These are phyloP conservation scores for Spea hammondii DNA, from an alignment of 2,797 vertebrate species.

Conservation along the genomic window DNA sequence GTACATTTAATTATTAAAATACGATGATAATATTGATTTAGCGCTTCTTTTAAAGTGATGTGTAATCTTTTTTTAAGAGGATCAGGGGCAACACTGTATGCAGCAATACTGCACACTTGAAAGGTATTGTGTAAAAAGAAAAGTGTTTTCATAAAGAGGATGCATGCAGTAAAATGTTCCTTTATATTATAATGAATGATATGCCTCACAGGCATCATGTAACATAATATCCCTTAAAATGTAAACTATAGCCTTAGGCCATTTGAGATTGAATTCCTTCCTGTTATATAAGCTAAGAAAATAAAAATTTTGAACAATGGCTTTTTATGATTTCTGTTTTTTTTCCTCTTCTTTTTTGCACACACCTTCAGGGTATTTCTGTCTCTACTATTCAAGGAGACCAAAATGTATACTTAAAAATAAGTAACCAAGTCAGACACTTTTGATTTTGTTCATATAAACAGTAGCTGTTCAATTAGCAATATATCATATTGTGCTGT, in stretches of 20 bases:
- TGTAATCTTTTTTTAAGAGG: no score
- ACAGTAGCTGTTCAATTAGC: no score
- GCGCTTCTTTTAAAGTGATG: no score
- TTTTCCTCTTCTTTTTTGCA: neutral
- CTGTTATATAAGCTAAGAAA: slow-evolving; percentile 24
- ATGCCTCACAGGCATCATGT: neutral
- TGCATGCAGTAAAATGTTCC: neutral
- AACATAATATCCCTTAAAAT: slow-evolving; percentile 27
- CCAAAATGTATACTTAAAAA: slow-evolving; percentile 12
- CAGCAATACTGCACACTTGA: no score
- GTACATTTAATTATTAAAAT: no score
- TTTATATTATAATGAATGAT: neutral
- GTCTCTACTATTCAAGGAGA: slow-evolving; percentile 22
- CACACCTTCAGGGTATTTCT: slow-evolving; percentile 13
- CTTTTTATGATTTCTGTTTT: slow-evolving; percentile 4
- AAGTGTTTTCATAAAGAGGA: no score
- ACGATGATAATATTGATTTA: no score
- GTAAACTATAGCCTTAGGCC: slow-evolving; percentile 25
- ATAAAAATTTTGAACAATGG: slow-evolving; percentile 27
- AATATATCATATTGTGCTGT: no score
- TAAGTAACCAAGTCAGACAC: slow-evolving; percentile 24
- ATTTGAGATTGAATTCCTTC: slow-evolving; percentile 22
- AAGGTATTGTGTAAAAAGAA: no score
- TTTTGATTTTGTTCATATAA: slow-evolving; percentile 29
- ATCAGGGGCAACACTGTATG: no score